A percentile compares a stretch with the other conserved stretches of the same genome.
Evolutionary conservation across 1,140 invertebrate genomes (phyloP).

Genomic region (Proales similis): DNA sequence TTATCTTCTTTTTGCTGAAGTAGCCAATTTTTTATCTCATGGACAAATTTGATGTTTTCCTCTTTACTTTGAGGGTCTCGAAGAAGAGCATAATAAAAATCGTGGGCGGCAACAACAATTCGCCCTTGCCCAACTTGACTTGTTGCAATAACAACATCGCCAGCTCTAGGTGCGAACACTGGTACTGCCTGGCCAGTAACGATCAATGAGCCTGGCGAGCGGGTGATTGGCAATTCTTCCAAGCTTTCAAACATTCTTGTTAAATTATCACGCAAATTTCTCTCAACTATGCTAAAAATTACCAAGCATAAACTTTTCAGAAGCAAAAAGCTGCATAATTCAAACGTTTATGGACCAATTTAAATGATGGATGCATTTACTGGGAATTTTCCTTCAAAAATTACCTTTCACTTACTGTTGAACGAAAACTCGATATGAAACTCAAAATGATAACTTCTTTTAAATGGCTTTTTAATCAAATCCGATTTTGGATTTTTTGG

Average conservation of each 20-base stretch:
- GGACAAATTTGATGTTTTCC: background rate
- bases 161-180: conserved; percentile 6
- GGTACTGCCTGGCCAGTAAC: conserved; percentile 15
- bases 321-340: too few relatives aligned
- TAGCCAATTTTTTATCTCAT: conserved; percentile 4
- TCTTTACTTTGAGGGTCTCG: background rate
- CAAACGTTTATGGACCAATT: too few relatives aligned
- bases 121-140: background rate
- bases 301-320: too few relatives aligned
- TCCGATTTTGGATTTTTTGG: too few relatives aligned
- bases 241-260: conserved; percentile 13
- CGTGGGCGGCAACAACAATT: conserved; percentile 4
- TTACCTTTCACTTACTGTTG: too few relatives aligned
- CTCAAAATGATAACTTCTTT: too few relatives aligned
- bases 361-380: too few relatives aligned
- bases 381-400: too few relatives aligned
- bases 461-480: too few relatives aligned
- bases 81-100: conserved; percentile 14
- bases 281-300: too few relatives aligned
- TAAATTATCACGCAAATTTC: too few relatives aligned
- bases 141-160: conserved; percentile 4
- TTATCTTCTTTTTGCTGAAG: background rate
- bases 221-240: conserved; percentile 18
- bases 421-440: too few relatives aligned
- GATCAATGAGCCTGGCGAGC: background rate